Evolutionary conservation across 1,140 invertebrate genomes (phyloP), one percentile per base, ranked within the genome.

Genomic region (Lucilia sericata): DNA sequence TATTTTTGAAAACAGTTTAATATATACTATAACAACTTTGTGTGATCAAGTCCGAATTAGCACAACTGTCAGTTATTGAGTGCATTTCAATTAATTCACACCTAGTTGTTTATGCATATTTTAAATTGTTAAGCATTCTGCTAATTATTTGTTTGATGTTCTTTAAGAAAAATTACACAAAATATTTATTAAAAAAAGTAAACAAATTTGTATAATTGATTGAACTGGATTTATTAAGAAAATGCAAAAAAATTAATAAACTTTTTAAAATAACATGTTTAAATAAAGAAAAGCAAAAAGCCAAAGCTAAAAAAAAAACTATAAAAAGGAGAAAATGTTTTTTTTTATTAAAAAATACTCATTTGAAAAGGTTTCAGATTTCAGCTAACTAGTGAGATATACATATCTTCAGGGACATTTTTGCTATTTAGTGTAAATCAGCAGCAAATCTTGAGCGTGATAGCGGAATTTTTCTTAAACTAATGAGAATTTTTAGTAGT

Each of bases 191-290:
- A n/a, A 30, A 30, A 30, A n/a, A n/a, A 60, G 14, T 60, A 60
- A 60, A 60, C 55, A 60, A 70, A 70, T 21, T 55, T 55, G 51
- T 55, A 55, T 42, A 42, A 42, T 55, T 55, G 12, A 55, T 13
- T 55, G 12, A 17, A 55, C 7, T 55, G 12, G 51, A 55, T 55
- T 55, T 55, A 55, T 55, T 70, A 70, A 70, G 14, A 30, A 60
- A n/a, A 60, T 60, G 13, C 7, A 60, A 60, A 60, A 42, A 55
- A 55, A 13, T 7, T 10, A 55, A 55, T 17, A 9, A 70, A 70
- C 21, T n/a, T 70, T 70, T 70, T 70, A 21, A 70, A 70, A 60
- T n/a, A 60, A 21, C 65, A 70, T 70, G 65, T 70, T 70, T 25
- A 70, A 70, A 70, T 19, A 21, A 19, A 70, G n/a, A 70, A 21